Percentiles rank a stretch among this genome's conserved stretches.
Evolutionary conservation across 2,888 invertebrate species (phyloP).

Genomic region (Acleris laterana): DNA sequence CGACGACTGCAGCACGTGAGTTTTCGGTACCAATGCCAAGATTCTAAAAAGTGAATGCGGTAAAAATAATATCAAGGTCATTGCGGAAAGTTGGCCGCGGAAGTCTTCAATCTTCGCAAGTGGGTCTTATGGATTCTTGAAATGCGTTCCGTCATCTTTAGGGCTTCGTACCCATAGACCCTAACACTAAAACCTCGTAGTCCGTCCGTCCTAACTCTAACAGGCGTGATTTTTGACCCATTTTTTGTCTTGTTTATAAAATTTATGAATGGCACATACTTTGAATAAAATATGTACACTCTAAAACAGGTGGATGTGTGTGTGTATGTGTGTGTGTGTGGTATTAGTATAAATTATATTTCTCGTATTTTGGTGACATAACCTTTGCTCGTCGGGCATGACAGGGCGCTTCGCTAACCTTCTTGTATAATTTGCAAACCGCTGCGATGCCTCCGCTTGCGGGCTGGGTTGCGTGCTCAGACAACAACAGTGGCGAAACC

Average conservation of each 20-base stretch:
- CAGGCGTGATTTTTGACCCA: too few species aligned
- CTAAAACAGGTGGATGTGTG: too few species aligned
- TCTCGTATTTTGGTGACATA: background rate
- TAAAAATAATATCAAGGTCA: slow-evolving; percentile 14
- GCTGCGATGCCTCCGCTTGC: background rate
- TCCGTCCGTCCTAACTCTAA: too few species aligned
- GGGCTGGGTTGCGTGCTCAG: background rate
- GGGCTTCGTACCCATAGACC: too few species aligned
- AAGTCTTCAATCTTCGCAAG: too few species aligned
- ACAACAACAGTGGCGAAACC: slow-evolving; percentile 1
- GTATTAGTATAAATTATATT: background rate
- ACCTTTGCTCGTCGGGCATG: slow-evolving; percentile 13
- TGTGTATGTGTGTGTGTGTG: too few species aligned
- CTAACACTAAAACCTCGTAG: too few species aligned
- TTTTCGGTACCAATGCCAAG: slow-evolving; percentile 8
- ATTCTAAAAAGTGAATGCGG: slow-evolving; percentile 4
- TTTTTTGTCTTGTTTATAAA: too few species aligned
- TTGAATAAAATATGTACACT: too few species aligned
- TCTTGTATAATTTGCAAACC: slow-evolving; percentile 46
- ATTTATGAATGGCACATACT: too few species aligned
- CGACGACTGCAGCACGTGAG: background rate
- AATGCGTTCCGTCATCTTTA: too few species aligned
- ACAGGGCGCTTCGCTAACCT: slow-evolving; percentile 41
- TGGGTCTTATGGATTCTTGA: too few species aligned
- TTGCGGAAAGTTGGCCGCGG: slow-evolving; percentile 8